Evolutionary conservation across 2,113 vertebrate genomes (phyloP).

Genomic region (Calonectris borealis): DNA sequence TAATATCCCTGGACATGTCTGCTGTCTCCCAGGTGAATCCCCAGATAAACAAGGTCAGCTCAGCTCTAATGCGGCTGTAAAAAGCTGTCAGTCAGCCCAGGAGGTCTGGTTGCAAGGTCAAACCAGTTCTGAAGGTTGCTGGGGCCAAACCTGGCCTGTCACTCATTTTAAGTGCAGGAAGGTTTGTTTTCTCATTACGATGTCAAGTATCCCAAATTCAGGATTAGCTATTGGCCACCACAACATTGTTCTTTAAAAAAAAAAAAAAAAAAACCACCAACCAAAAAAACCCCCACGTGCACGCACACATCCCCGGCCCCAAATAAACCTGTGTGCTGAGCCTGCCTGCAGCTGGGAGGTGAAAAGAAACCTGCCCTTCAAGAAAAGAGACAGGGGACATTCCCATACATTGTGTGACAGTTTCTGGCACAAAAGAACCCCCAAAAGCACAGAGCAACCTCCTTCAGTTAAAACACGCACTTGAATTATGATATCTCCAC

Average conservation of each 20-base stretch:
- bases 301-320: neutral
- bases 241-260: neutral
- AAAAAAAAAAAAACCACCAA: neutral
- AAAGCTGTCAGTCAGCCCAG: slow-evolving; percentile 70
- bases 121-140: slow-evolving; percentile 68
- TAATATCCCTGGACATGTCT: slow-evolving; percentile 69
- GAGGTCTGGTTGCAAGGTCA: slow-evolving; percentile 70
- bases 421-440: neutral
- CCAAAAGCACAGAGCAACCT: neutral
- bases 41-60: slow-evolving; percentile 71
- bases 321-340: neutral
- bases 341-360: neutral
- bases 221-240: slow-evolving; percentile 18
- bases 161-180: slow-evolving; percentile 67
- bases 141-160: slow-evolving; percentile 56
- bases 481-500: neutral
- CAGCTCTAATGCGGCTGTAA: slow-evolving; percentile 66
- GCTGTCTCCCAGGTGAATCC: slow-evolving; percentile 71
- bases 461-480: neutral
- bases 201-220: slow-evolving; percentile 62
- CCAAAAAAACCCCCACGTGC: neutral
- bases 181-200: slow-evolving; percentile 49
- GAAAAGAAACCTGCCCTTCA: slow-evolving; percentile 10
- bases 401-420: neutral
- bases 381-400: neutral